Evolutionary conservation across 2,113 vertebrate genomes (phyloP).

Genomic region (Halichoerus grypus): DNA sequence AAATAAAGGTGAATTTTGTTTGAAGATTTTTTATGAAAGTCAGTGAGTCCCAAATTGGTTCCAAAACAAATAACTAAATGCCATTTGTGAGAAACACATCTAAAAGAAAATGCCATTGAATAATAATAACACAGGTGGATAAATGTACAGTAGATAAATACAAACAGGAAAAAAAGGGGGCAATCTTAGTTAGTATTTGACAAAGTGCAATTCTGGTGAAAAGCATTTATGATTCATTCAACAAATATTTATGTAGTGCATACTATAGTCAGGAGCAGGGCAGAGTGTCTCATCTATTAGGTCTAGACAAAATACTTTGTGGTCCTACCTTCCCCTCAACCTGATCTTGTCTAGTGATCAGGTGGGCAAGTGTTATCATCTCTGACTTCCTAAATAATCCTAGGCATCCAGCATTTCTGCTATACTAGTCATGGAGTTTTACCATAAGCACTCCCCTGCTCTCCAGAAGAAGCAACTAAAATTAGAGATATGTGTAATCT

Average conservation of each 20-base stretch:
- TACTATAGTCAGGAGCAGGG: neutral
- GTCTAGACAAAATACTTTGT: neutral
- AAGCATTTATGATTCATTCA: neutral
- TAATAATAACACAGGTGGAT: neutral
- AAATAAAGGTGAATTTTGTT: neutral
- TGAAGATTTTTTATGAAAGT: neutral
- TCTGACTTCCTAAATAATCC: neutral
- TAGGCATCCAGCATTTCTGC: neutral
- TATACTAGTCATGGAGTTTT: neutral
- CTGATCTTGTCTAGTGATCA: neutral
- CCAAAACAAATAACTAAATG: constrained; percentile 7
- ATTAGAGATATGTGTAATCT: neutral
- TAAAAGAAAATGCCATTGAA: neutral
- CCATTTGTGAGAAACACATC: neutral
- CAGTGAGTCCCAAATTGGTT: neutral
- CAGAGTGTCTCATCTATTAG: neutral
- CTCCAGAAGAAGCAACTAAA: neutral
- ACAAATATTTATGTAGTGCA: neutral
- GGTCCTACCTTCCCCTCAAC: neutral
- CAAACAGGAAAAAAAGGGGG: neutral
- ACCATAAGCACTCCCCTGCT: neutral
- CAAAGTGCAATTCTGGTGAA: neutral
- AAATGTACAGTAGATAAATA: neutral
- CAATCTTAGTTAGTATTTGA: neutral
- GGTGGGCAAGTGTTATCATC: neutral